A percentile compares a stretch with the other conserved stretches of the same genome.
Conservation (phyloP, 2,797 vertebrate species). For the Clarias laeviceps region DNA sequence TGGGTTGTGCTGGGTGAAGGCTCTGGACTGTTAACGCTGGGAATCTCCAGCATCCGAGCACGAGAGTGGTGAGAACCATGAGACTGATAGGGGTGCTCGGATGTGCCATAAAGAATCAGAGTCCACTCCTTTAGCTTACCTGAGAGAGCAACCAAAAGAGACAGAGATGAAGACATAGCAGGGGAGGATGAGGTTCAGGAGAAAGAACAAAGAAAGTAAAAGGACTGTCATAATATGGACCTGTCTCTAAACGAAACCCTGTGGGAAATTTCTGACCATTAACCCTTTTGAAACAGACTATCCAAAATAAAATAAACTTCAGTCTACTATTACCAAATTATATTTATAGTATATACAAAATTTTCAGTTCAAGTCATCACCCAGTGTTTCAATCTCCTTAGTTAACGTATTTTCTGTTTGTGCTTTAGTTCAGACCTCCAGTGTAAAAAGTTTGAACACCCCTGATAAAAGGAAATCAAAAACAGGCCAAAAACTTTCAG, state of each 20-base stretch:
- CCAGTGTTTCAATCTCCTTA: not conserved
- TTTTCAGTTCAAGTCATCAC: not conserved
- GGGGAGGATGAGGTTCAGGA: not conserved
- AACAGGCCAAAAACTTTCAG: not conserved
- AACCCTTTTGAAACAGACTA: not conserved
- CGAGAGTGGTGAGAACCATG: slow-evolving; percentile 64
- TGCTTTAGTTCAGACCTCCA: not conserved
- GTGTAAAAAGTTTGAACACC: not conserved
- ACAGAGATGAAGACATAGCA: not conserved
- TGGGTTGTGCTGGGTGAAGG: slow-evolving; percentile 58
- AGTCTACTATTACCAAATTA: not conserved
- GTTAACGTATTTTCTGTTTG: not conserved
- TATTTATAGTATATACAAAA: not conserved
- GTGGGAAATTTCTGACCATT: not conserved
- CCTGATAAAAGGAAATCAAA: not conserved
- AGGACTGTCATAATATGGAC: not conserved
- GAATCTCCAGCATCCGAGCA: slow-evolving; percentile 71
- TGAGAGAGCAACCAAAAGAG: slow-evolving; percentile 56
- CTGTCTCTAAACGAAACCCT: not conserved
- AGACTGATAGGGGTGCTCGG: slow-evolving; percentile 76
- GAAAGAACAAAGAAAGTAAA: not conserved
- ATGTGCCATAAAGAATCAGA: slow-evolving; percentile 83
- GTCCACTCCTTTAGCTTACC: slow-evolving; percentile 91
- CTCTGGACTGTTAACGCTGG: slow-evolving; percentile 45
- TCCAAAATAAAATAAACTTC: not conserved